Evolutionary conservation across 92 coral and sea anemone genomes (phyloP), one percentile per base, ranked within the genome.

Genomic region (Epizoanthus illoricatus): DNA sequence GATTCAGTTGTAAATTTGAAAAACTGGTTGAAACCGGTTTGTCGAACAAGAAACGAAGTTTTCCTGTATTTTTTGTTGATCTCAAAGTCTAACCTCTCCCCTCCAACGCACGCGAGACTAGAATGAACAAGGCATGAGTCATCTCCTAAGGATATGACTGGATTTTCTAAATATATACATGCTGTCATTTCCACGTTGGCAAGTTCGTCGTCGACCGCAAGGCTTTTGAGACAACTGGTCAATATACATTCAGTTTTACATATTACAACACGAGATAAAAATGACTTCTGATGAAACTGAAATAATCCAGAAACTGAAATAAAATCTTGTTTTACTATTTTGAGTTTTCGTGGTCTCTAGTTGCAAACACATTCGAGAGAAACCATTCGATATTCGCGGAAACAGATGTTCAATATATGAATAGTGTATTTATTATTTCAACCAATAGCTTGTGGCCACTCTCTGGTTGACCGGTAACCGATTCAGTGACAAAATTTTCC

Each of bases 171-270:
- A 78, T 64, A 78, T 78, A 78, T 45, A 55, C 57, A 78, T 78
- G 82, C 24, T 63, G 82, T 78, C 71, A 78, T 78, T 62, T 63
- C 82, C 82, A 78, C 82, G 82, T 45, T 78, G 82, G 82, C 82
- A 20, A 63, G 12, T 41, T 62, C 67, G 20, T 76, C 81, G 70
- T 76, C 47, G 65, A 62, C 81, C 70, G 36, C 81, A 59, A 42
- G 21, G 43, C 71, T 12, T 68, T 68, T 68, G 3, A 39, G 19
- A 78, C 33, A 63, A 52, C 56, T 7, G 2, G 56, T 63, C 20
- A 42, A 43, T 62, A 78, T 64, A 21, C 20, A 41, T 12, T 41
- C 12, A 17, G 60, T 78, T 62, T 63, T 61, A 41, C 71, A 78
- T 63, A 45, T 40, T 62, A 16, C 3, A 58, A 41, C 52, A 68